phyloP scores from a whole-genome alignment of 2,888 invertebrate genomes.

The Isoperla grammatica region DNA sequence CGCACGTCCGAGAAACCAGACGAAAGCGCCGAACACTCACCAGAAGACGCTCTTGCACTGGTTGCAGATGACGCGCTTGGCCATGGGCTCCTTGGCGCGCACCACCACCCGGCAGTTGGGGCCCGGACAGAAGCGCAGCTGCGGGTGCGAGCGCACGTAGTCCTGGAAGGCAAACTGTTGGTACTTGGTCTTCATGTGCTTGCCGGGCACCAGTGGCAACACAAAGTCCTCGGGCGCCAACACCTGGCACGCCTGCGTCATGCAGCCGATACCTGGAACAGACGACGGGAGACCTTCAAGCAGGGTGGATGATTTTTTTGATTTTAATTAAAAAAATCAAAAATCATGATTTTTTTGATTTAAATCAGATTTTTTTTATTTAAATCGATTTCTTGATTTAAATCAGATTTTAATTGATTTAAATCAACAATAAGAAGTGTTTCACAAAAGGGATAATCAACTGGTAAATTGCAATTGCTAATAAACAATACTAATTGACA shows the following conservation, averaged over 20 bases:
- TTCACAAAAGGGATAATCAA: too few species aligned
- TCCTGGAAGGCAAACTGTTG: constrained; percentile 95
- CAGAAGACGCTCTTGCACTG: constrained; percentile 89
- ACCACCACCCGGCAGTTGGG: constrained; percentile 90
- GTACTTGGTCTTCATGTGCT: constrained; percentile 77
- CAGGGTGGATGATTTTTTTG: too few species aligned
- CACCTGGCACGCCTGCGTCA: constrained; percentile 92
- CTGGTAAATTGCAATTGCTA: too few species aligned
- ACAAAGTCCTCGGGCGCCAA: constrained; percentile 97
- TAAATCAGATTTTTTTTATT: too few species aligned
- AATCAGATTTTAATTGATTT: too few species aligned
- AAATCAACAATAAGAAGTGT: too few species aligned
- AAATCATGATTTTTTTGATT: too few species aligned
- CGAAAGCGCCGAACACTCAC: constrained; percentile 34
- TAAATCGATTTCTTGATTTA: too few species aligned
- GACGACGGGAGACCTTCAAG: not conserved
- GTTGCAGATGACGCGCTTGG: constrained; percentile 83
- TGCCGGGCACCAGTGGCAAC: constrained; percentile 67
- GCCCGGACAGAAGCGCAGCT: constrained; percentile 89
- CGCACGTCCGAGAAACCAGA: too few species aligned
- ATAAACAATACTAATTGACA: too few species aligned
- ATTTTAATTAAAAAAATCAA: too few species aligned
- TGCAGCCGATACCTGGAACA: constrained; percentile 83
- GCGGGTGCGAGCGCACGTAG: constrained; percentile 90
- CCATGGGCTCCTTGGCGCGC: constrained; percentile 72